Evolutionary conservation across 2,797 vertebrate genomes (phyloP).

Genomic region (Brachyrhaphis roseni): DNA sequence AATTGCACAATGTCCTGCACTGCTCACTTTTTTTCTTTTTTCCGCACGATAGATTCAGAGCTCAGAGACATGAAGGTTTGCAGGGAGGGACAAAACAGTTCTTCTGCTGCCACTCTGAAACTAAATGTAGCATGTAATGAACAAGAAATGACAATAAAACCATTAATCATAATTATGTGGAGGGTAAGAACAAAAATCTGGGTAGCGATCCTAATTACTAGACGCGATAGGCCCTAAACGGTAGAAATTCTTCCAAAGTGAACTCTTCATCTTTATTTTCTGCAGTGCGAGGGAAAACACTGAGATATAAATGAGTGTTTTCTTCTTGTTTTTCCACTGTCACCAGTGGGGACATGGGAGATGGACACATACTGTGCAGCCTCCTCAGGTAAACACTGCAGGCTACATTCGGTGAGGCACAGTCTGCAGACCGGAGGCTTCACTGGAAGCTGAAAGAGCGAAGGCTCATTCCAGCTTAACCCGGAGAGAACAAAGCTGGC

Average conservation of each 20-base stretch:
- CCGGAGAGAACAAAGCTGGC: background rate
- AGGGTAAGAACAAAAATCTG: background rate
- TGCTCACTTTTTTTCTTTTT: background rate
- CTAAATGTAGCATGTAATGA: constrained; percentile 1
- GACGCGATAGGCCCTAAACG: background rate
- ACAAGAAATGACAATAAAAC: constrained; percentile 1
- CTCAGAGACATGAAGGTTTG: background rate
- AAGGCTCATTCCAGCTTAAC: background rate
- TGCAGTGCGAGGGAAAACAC: background rate
- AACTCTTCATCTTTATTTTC: background rate
- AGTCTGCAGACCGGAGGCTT: background rate
- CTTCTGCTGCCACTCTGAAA: background rate
- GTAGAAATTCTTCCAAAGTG: background rate
- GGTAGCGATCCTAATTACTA: background rate
- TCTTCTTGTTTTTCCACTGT: background rate
- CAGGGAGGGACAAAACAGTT: background rate
- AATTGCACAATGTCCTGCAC: background rate
- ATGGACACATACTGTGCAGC: background rate
- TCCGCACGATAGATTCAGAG: background rate
- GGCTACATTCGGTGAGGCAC: background rate
- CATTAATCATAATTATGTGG: constrained; percentile 4
- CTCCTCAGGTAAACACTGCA: background rate
- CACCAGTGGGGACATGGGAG: background rate
- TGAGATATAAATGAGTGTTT: background rate
- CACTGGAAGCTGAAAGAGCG: background rate